A percentile compares a stretch with the other conserved stretches of the same genome.
Evolutionary conservation across 2,797 vertebrate genomes (phyloP).

Genomic region (Poeciliopsis presidionis): DNA sequence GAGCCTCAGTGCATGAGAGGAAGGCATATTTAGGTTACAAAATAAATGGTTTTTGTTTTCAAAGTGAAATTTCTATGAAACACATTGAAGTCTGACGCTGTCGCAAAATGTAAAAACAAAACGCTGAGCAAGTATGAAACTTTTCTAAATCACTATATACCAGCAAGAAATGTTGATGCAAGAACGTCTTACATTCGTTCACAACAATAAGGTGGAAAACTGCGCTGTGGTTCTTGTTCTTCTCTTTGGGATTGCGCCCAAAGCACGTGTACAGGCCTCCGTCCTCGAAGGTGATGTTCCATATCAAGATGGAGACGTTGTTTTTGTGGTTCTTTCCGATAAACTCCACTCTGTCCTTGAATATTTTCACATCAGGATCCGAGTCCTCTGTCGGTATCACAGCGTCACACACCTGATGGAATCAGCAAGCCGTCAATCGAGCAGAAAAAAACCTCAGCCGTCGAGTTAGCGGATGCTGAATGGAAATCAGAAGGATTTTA

Average conservation of each 20-base stretch:
- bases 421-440: constrained; percentile 36
- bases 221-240: constrained; percentile 82
- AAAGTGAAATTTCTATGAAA: not conserved
- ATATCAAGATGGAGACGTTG: constrained; percentile 91
- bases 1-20: not conserved
- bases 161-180: not conserved
- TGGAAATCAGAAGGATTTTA: constrained; percentile 22
- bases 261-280: constrained; percentile 89
- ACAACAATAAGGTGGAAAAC: constrained; percentile 88
- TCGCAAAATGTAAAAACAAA: not conserved
- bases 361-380: constrained; percentile 64
- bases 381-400: constrained; percentile 79
- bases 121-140: not conserved
- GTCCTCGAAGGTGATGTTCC: constrained; percentile 89
- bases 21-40: not conserved
- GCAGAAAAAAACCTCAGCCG: not conserved
- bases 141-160: not conserved
- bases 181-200: constrained; percentile 84
- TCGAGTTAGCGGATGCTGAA: not conserved
- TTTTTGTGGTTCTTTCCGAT: constrained; percentile 81
- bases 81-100: not conserved
- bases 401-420: constrained; percentile 84
- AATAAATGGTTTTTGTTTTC: not conserved
- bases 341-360: constrained; percentile 82
- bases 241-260: constrained; percentile 92